Conservation (phyloP, 1,140 invertebrate genomes). For the Camponotus floridanus region DNA sequence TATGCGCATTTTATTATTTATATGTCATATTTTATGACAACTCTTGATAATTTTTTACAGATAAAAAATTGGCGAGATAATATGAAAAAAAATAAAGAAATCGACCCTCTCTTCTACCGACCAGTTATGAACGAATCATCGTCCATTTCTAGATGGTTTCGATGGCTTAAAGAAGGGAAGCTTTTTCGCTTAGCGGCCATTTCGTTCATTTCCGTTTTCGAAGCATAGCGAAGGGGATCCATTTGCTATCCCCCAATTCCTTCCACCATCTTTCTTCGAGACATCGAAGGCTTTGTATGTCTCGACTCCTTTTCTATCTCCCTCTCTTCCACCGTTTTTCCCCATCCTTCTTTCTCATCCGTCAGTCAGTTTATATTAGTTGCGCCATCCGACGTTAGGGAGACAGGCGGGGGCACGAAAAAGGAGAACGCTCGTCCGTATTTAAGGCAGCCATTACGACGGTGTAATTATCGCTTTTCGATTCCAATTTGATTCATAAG, state of each 20-base stretch:
- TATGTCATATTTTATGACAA: background rate
- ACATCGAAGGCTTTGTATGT: slow-evolving; percentile 78
- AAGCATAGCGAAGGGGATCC: slow-evolving; percentile 82
- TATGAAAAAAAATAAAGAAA: background rate
- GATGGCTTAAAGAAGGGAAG: slow-evolving; percentile 82
- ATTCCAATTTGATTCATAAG: slow-evolving; percentile 77
- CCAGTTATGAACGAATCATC: slow-evolving; percentile 66
- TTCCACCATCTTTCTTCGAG: slow-evolving; percentile 76
- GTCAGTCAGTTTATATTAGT: slow-evolving; percentile 82
- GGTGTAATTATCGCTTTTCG: slow-evolving; percentile 81
- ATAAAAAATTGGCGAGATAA: background rate
- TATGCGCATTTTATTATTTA: background rate
- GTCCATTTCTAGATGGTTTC: slow-evolving; percentile 69
- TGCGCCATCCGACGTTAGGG: slow-evolving; percentile 32
- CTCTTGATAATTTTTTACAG: background rate
- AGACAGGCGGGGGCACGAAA: background rate
- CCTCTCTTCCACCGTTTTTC: slow-evolving; percentile 47
- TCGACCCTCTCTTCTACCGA: background rate
- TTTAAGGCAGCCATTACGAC: slow-evolving; percentile 81
- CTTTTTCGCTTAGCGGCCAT: slow-evolving; percentile 84
- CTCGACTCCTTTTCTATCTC: slow-evolving; percentile 70
- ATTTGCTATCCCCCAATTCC: slow-evolving; percentile 76
- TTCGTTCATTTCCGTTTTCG: slow-evolving; percentile 85
- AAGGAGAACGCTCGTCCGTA: slow-evolving; percentile 66
- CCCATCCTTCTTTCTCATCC: slow-evolving; percentile 57